These are phyloP conservation scores for Polyodon spathula DNA, from an alignment of 2,113 vertebrate genomes.

Conservation along the genomic window DNA sequence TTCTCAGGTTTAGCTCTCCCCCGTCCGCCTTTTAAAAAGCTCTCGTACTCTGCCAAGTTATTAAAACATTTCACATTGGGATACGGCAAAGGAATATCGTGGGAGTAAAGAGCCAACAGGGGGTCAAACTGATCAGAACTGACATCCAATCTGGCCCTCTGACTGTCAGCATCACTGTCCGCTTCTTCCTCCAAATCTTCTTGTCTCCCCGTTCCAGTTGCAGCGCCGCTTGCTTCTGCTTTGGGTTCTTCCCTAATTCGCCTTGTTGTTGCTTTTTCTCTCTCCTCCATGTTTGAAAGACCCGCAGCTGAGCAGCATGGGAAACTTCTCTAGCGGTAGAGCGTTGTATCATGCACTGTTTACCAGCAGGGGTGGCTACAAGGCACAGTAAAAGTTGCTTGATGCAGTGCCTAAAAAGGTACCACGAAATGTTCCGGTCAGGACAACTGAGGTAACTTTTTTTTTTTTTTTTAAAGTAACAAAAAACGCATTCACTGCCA, in stretches of 20 bases:
- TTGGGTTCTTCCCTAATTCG: not conserved
- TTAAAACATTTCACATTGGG: conserved; percentile 80
- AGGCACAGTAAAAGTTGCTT: too few relatives aligned
- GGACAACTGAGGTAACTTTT: too few relatives aligned
- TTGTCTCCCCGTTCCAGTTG: not conserved
- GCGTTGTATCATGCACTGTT: not conserved
- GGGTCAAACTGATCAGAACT: conserved; percentile 79
- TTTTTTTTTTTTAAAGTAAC: too few relatives aligned
- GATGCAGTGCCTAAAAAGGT: too few relatives aligned
- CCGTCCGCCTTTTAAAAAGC: conserved; percentile 66
- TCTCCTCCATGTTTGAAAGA: conserved; percentile 69
- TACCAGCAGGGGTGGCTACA: conserved; percentile 5
- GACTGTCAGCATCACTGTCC: not conserved
- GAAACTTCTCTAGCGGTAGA: conserved; percentile 17
- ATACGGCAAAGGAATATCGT: conserved; percentile 62
- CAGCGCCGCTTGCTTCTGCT: conserved; percentile 17
- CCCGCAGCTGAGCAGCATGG: conserved; percentile 40
- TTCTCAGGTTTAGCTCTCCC: conserved; percentile 60
- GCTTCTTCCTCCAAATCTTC: too few relatives aligned
- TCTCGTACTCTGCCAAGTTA: conserved; percentile 82
- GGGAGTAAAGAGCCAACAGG: conserved; percentile 69
- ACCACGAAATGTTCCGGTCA: too few relatives aligned
- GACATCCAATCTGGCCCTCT: conserved; percentile 52
- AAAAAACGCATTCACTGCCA: too few relatives aligned
- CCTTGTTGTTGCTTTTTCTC: conserved; percentile 25